Base-by-base conservation (phyloP, 2,113 vertebrate genomes). In the Ptyas mucosa region DNA sequence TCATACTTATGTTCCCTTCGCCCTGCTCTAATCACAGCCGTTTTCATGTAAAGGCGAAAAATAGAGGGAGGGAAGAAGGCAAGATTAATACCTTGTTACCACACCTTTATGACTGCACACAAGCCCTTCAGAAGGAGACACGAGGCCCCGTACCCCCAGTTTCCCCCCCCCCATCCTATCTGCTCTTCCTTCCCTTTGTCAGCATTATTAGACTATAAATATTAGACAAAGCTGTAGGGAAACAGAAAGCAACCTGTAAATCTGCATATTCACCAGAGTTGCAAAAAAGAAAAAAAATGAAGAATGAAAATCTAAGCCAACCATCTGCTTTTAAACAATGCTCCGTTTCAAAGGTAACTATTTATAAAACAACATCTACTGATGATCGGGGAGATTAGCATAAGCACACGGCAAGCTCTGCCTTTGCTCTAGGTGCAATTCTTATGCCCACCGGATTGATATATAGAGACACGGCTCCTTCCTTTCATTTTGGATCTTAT, bases 1-100 rank as follows among this genome's bases (percentile, higher is more conserved):
- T 97, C 96, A 95, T 93, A 97, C 95, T 97, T 97, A 96, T 15
- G 93, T 93, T 97, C 96, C 89, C 96, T 97, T 97, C 94, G 96
- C 95, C 96, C 95, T 97, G 95, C 94, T 94, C 94, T 93, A 96
- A 91, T 96, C 85, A 52, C 92, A 90, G 95, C 93, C 95, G 96
- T 93, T 97, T 98, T 96, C 95, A 94, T 91, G 93, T 95, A 96
- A 81, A 97, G 96, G 95, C 46, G 91, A 0, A 69, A 90, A 86
- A 89, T 51, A 81, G 88, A 85, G 8, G 92, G 88, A 86, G 75
- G 92, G 88, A 18, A 55, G 88, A 92, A 97, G 97, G 95, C 81
- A 97, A 96, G 93, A 96, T 96, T 94, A 96, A 96, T 97, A 94
- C 52, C 85, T 95, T 43, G 94, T 97, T 95, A 95, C 51, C 24